phyloP scores from a whole-genome alignment of 2,797 vertebrate species.

The Myotis vivesi region DNA sequence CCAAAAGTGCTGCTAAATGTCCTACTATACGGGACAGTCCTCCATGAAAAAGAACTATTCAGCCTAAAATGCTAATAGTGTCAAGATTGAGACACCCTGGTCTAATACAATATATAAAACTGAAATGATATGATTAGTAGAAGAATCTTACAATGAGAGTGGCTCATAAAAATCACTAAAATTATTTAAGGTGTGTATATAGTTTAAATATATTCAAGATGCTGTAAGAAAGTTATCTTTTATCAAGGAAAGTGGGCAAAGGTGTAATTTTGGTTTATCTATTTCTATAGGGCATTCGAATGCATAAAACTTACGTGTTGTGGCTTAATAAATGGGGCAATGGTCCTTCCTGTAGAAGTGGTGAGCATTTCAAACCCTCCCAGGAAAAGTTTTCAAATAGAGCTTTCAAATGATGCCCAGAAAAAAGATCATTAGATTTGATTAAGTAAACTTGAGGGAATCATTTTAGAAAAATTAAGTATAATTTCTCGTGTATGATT shows the following conservation, averaged over 20 bases:
- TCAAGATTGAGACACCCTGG: fast-evolving
- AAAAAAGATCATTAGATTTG: neutral
- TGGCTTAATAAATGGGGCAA: neutral
- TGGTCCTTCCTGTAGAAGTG: neutral
- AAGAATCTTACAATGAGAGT: neutral
- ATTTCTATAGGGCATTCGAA: neutral
- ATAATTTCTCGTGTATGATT: neutral
- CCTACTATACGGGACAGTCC: neutral
- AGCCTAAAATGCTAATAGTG: neutral
- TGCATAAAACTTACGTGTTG: neutral
- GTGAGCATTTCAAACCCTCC: neutral
- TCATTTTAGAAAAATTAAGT: neutral
- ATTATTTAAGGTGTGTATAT: neutral
- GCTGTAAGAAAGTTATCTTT: neutral
- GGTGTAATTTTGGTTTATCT: neutral
- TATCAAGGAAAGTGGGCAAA: neutral
- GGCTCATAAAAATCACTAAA: neutral
- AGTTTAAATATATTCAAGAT: neutral
- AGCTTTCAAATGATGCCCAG: neutral
- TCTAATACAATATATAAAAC: neutral
- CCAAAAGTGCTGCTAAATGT: neutral
- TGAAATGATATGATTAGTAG: neutral
- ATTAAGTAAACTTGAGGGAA: neutral
- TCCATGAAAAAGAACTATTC: neutral
- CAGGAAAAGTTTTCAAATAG: neutral